Conservation (phyloP, 2,113 vertebrate species). For the Bos javanicus region DNA sequence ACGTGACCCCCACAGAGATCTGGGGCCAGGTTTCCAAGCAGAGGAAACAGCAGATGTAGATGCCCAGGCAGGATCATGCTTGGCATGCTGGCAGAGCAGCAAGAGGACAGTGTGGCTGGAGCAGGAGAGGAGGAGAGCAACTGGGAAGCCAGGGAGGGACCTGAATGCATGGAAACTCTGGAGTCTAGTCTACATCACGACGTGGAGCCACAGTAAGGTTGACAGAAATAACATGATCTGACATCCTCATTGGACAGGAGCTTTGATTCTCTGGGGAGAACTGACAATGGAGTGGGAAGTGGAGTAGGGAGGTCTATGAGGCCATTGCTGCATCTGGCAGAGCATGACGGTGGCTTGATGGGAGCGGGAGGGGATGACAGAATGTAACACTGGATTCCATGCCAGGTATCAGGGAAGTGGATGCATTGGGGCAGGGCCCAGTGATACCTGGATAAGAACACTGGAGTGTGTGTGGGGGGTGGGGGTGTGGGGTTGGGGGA, state of each 20-base stretch:
- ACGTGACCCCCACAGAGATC: neutral
- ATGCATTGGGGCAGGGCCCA: neutral
- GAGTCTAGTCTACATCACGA: neutral
- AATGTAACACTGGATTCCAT: neutral
- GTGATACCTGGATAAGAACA: neutral
- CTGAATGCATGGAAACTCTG: neutral
- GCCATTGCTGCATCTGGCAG: neutral
- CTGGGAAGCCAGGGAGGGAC: neutral
- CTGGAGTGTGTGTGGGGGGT: too few species aligned
- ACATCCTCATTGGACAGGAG: neutral
- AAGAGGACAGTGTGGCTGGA: neutral
- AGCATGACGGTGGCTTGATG: neutral
- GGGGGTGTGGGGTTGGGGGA: accelerated
- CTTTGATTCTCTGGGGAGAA: neutral
- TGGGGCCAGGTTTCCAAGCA: neutral
- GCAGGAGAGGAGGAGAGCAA: neutral
- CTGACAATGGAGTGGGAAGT: neutral
- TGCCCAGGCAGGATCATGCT: neutral
- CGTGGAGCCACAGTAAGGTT: neutral
- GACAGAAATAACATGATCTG: neutral
- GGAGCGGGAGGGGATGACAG: neutral
- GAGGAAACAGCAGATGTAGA: neutral
- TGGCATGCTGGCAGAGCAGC: neutral
- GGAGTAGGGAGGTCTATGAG: neutral
- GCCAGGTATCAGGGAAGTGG: neutral